Evolutionary conservation across 1,140 invertebrate genomes (phyloP), one percentile per base, ranked within the genome.

Genomic region (Chironomus striatipennis): DNA sequence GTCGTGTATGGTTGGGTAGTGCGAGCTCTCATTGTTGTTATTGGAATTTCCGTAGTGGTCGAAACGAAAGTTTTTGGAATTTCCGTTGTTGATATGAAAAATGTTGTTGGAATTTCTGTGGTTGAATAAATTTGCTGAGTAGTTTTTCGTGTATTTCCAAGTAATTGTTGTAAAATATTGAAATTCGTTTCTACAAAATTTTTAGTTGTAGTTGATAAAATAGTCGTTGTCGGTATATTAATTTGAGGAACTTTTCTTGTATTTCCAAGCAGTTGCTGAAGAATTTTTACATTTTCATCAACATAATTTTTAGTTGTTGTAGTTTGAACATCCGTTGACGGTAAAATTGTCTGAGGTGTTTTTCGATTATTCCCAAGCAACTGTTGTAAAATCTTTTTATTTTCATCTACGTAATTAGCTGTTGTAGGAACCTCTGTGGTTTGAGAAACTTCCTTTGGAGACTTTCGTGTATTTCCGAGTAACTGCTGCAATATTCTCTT

Each of bases 381-480:
- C 43, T 73, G 74, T 42, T 43, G 24, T 2, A n/a, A 2, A 34
- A 34, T 18, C 7, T 73, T 42, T 10, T 73, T 12, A 77, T 78
- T 75, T 78, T 76, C n/a, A 75, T 75, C n/a, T 74, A n/a, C 20
- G 65, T 70, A 9, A 75, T 76, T 42, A 76, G 73, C 64, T 76
- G 74, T 47, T 47, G 43, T 47, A 8, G 65, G 65, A 0, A 70
- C 20, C 7, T 70, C 17, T 2, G 65, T 70, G 1, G 24, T 34
- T 34, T n/a, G n/a, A n/a, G 24, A 34, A 2, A 34, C 24, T 34
- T n/a, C n/a, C n/a, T n/a, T n/a, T n/a, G n/a, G n/a, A n/a, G 24
- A 2, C 5, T 34, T 34, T 34, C 24, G 24, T 34, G 24, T 34
- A 34, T 34, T 34, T 2, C 24, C 24, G 5, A 34, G 24, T 5